Conservation (phyloP, 2,797 vertebrate genomes). For the Pangasius macronema region DNA sequence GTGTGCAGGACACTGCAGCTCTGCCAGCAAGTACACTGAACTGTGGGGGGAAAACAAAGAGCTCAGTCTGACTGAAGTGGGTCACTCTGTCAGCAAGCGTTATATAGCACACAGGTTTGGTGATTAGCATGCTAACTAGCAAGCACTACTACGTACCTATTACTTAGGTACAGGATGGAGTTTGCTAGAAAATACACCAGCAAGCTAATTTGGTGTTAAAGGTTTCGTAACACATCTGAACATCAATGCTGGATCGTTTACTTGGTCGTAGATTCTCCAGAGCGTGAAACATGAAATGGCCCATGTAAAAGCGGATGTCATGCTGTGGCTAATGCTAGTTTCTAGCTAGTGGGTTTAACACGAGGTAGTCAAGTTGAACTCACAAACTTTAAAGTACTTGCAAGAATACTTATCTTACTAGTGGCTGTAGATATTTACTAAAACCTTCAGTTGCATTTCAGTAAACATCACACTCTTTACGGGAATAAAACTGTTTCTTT, state of each 20-base stretch:
- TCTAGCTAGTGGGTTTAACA: background rate
- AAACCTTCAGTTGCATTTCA: background rate
- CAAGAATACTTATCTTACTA: background rate
- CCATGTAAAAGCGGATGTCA: no score
- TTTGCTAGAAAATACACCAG: background rate
- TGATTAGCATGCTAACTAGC: background rate
- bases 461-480: background rate
- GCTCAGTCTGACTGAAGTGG: background rate
- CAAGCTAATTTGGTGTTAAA: background rate
- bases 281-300: no score
- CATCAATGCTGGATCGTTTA: no score
- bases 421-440: background rate
- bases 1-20: background rate
- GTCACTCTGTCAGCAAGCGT: background rate
- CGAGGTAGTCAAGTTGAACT: background rate
- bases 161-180: background rate
- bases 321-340: background rate
- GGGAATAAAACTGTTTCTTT: background rate
- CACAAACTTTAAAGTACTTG: background rate
- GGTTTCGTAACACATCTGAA: no score
- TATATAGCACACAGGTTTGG: background rate
- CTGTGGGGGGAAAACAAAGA: background rate
- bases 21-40: constrained; percentile 5
- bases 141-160: background rate
- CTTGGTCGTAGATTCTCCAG: no score